phyloP scores from a whole-genome alignment of 37 sponge, comb jelly and placozoan species.

The Bolinopsis microptera region DNA sequence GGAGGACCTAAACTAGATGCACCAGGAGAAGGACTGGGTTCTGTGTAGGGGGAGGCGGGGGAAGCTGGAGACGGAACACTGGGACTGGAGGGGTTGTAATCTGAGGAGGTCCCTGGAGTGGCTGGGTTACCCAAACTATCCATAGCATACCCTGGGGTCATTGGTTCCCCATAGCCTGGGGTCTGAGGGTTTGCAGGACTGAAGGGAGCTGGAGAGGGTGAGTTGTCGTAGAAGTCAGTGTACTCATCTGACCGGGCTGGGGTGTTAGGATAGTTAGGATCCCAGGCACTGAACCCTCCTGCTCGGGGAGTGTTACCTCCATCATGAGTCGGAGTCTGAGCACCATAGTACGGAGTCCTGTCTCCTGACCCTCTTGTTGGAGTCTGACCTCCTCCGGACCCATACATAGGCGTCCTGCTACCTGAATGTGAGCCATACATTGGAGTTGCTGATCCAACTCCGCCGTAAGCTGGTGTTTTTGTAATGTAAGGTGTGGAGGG shows the following conservation, averaged over 20 bases:
- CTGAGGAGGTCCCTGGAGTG: slow-evolving; percentile 41
- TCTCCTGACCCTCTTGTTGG: slow-evolving; percentile 79
- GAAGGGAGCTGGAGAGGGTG: slow-evolving; percentile 65
- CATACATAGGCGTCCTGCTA: slow-evolving; percentile 86
- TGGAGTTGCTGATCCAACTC: slow-evolving; percentile 86
- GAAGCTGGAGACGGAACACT: slow-evolving; percentile 26
- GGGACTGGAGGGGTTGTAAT: slow-evolving; percentile 43
- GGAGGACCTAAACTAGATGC: slow-evolving; percentile 28
- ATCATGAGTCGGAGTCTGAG: slow-evolving; percentile 93
- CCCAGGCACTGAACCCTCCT: slow-evolving; percentile 91
- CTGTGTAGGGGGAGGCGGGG: slow-evolving; percentile 60
- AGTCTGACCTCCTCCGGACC: slow-evolving; percentile 76
- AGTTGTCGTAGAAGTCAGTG: slow-evolving; percentile 63
- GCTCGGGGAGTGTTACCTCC: slow-evolving; percentile 84
- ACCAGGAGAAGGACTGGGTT: slow-evolving; percentile 49
- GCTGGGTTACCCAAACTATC: slow-evolving; percentile 45
- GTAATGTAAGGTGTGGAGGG: slow-evolving; percentile 62
- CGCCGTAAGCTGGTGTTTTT: slow-evolving; percentile 74
- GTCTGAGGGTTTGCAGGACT: slow-evolving; percentile 54
- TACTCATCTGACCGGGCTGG: slow-evolving; percentile 62
- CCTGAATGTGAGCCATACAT: slow-evolving; percentile 89
- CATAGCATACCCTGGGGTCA: slow-evolving; percentile 57
- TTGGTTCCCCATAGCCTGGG: slow-evolving; percentile 49
- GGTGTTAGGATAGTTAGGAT: slow-evolving; percentile 76
- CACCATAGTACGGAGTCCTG: slow-evolving; percentile 88